Evolutionary conservation across 2,113 vertebrate species (phyloP).

Genomic region (Tautogolabrus adspersus): DNA sequence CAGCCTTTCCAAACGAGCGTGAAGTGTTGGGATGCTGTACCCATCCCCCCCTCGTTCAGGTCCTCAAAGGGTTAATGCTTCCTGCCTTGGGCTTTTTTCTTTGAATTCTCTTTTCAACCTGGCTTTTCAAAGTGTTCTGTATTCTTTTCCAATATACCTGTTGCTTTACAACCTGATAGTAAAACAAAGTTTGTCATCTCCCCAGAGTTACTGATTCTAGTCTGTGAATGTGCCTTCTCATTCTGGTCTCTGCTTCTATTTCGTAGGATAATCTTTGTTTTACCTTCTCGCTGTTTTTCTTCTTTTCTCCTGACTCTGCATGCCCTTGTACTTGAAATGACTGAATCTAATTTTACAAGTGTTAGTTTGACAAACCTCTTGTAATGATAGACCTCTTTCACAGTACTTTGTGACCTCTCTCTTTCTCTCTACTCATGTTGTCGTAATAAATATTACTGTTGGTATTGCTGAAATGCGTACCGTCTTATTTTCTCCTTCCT

Average conservation of each 20-base stretch:
- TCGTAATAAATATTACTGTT: conserved; percentile 99
- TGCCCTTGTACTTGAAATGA: conserved; percentile 84
- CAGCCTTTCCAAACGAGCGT: conserved; percentile 4
- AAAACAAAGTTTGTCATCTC: conserved; percentile 81
- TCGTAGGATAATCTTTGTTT: conserved; percentile 76
- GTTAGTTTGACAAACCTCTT: conserved; percentile 88
- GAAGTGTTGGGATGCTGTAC: conserved; percentile 5
- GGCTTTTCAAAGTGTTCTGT: conserved; percentile 86
- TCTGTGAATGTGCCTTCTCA: conserved; percentile 97
- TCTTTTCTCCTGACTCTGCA: conserved; percentile 80
- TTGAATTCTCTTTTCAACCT: conserved; percentile 77
- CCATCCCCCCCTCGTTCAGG: conserved; percentile 50
- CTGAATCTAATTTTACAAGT: conserved; percentile 81
- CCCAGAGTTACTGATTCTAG: conserved; percentile 84
- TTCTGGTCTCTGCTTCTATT: conserved; percentile 87
- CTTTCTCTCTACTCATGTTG: conserved; percentile 91
- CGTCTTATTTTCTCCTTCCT: conserved; percentile 85
- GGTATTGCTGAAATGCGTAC: conserved; percentile 94
- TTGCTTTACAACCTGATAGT: conserved; percentile 75
- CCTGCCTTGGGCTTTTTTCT: conserved; percentile 67
- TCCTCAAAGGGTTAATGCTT: conserved; percentile 86
- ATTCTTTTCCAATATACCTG: conserved; percentile 72
- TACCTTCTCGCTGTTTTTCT: conserved; percentile 72
- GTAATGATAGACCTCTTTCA: conserved; percentile 90
- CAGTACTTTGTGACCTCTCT: conserved; percentile 89